phyloP scores from a whole-genome alignment of 2,113 vertebrate species.

The Anarrhichthys ocellatus region DNA sequence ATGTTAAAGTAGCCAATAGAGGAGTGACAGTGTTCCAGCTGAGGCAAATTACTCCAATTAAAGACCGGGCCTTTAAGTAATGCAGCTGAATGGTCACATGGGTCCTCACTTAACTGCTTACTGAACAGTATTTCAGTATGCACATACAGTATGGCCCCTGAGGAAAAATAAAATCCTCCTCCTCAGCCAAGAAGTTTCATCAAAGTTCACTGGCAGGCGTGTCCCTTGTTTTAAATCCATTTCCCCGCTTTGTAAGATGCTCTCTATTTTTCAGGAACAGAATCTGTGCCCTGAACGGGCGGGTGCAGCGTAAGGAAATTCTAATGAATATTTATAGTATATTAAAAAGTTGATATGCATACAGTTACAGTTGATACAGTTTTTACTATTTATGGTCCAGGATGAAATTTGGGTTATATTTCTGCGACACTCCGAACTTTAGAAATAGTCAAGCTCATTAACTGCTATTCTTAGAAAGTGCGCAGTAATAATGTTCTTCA shows the following conservation, averaged over 20 bases:
- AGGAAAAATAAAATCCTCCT: slow-evolving; percentile 61
- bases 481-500: slow-evolving; percentile 40
- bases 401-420: slow-evolving; percentile 54
- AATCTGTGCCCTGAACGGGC: slow-evolving; percentile 22
- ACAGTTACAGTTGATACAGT: slow-evolving; percentile 47
- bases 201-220: slow-evolving; percentile 60
- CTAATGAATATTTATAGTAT: slow-evolving; percentile 65
- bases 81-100: slow-evolving; percentile 60
- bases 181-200: slow-evolving; percentile 60
- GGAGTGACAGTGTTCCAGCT: slow-evolving; percentile 22
- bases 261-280: slow-evolving; percentile 10
- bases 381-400: slow-evolving; percentile 34
- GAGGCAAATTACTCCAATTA: slow-evolving; percentile 51
- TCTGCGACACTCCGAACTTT: slow-evolving; percentile 48
- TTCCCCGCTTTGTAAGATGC: slow-evolving; percentile 39
- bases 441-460: slow-evolving; percentile 59
- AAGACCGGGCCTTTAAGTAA: slow-evolving; percentile 56
- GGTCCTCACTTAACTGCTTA: slow-evolving; percentile 64
- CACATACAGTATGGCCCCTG: slow-evolving; percentile 37
- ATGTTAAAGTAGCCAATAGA: slow-evolving; percentile 21
- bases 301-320: slow-evolving; percentile 29
- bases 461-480: slow-evolving; percentile 59
- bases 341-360: slow-evolving; percentile 48
- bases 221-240: slow-evolving; percentile 60
- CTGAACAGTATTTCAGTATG: slow-evolving; percentile 54